Percentiles rank a stretch among this genome's conserved stretches.
These are phyloP conservation scores for Morone chrysops DNA, from an alignment of 2,113 vertebrate species.

Conservation along the genomic window DNA sequence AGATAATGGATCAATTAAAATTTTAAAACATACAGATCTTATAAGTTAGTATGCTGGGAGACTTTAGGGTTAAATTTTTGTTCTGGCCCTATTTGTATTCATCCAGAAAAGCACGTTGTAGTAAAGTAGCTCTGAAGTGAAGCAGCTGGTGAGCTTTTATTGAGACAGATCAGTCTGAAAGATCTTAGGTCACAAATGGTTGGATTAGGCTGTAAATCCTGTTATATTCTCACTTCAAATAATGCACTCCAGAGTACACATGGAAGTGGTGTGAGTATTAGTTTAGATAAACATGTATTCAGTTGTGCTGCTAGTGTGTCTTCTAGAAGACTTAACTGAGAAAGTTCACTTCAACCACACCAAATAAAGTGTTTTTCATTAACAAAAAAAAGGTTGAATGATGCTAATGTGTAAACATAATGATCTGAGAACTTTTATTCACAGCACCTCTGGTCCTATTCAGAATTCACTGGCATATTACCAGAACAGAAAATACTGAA, in stretches of 20 bases:
- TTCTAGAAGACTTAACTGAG: not conserved
- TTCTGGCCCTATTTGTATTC: not conserved
- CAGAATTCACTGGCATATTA: slow-evolving; percentile 55
- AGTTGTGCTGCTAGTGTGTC: not conserved
- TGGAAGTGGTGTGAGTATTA: not conserved
- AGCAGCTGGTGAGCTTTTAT: slow-evolving; percentile 13
- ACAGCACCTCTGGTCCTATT: slow-evolving; percentile 57
- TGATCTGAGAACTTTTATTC: slow-evolving; percentile 78
- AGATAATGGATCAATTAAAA: not conserved
- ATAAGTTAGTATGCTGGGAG: not conserved
- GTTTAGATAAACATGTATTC: slow-evolving; percentile 1
- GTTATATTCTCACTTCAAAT: slow-evolving; percentile 10
- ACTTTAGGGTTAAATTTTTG: not conserved
- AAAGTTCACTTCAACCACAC: not conserved
- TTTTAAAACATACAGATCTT: not conserved
- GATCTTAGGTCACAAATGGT: slow-evolving; percentile 5
- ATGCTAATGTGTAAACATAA: slow-evolving; percentile 34
- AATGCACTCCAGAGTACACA: not conserved
- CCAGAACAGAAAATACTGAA: slow-evolving; percentile 49
- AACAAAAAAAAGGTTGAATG: slow-evolving; percentile 13
- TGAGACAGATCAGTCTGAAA: slow-evolving; percentile 9
- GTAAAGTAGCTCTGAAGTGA: not conserved
- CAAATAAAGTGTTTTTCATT: slow-evolving; percentile 1
- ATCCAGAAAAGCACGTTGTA: not conserved
- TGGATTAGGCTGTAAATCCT: slow-evolving; percentile 16